A percentile compares a stretch with the other conserved stretches of the same genome.
These are phyloP conservation scores for Sanderia malayensis DNA, from an alignment of 30 jellyfish, hydroid and myxozoan genomes.

Conservation along the genomic window DNA sequence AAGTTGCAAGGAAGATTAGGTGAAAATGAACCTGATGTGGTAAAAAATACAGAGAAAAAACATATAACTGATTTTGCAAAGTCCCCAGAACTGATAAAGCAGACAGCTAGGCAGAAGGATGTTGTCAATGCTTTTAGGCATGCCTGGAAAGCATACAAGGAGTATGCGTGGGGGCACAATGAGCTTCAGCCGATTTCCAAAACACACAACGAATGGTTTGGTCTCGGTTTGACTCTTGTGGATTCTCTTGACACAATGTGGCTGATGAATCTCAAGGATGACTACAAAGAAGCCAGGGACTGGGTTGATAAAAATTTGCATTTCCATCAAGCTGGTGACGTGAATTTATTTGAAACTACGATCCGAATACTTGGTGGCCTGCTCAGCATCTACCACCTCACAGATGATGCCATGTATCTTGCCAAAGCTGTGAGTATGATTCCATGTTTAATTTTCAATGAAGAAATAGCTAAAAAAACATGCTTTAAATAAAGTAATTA, in stretches of 20 bases:
- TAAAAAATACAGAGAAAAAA: neutral
- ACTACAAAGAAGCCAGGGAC: conserved; percentile 84
- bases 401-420: conserved; percentile 75
- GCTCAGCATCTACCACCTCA: conserved; percentile 78
- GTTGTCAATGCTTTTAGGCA: conserved; percentile 82
- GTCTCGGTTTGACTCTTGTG: conserved; percentile 81
- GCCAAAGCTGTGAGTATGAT: conserved; percentile 84
- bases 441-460: too few species aligned
- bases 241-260: conserved; percentile 96
- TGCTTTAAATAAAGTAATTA: too few species aligned
- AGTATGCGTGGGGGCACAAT: conserved; percentile 95
- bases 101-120: conserved; percentile 72
- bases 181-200: conserved; percentile 77
- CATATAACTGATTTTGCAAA: conserved; percentile 56
- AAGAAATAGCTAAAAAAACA: too few species aligned
- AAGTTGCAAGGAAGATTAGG: neutral
- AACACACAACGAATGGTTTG: conserved; percentile 84
- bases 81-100: conserved; percentile 62
- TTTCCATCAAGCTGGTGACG: conserved; percentile 75
- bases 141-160: conserved; percentile 90
- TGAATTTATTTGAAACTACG: conserved; percentile 85
- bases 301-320: conserved; percentile 81
- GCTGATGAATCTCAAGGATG: conserved; percentile 91
- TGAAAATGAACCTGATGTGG: conserved; percentile 1
- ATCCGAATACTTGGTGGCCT: conserved; percentile 92